Evolutionary conservation across 2,888 invertebrate genomes (phyloP), one percentile per base, ranked within the genome.

Genomic region (Dolomedes plantarius): DNA sequence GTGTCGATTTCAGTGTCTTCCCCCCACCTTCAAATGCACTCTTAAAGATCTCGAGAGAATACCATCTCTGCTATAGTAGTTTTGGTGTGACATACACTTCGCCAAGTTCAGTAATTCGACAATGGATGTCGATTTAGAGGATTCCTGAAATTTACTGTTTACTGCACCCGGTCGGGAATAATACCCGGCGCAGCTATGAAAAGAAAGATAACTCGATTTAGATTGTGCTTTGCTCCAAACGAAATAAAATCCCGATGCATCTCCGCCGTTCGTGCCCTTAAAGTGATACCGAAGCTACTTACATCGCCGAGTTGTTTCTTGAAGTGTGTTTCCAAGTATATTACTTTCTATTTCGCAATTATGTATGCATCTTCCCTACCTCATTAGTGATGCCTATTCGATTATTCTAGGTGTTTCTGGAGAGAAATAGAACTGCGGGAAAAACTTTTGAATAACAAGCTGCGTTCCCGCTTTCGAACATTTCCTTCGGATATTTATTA

Each of bases 371-470:
- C 56, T 56, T 56, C 23, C n/a, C 56, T 23, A 56, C 56, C 56
- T 56, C 56, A 56, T 56, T 56, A 56, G 56, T 56, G 23, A 56
- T 56, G 56, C 56, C 56, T 56, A 56, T 56, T 56, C 56, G 56
- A 56, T 56, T 56, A 56, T 56, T 56, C 56, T 56, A 56, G 56
- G 56, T 56, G 56, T 56, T 56, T 56, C 56, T 56, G 56, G 23
- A 56, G 56, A 56, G 19, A 56, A 56, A 56, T 23, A 23, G 41
- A 46, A 46, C 41, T 56, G 23, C 56, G 19, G 56, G 56, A 16
- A 56, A 23, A 56, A 46, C 41, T 56, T 56, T 56, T 23, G 23
- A 56, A 56, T 56, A 56, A 56, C 56, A 16, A 56, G 56, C 56
- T 16, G 19, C 56, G 23, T 19, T 56, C 11, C 56, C 23, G 5